Base-by-base conservation (phyloP, 2,797 vertebrate species). In the Pipistrellus kuhlii region DNA sequence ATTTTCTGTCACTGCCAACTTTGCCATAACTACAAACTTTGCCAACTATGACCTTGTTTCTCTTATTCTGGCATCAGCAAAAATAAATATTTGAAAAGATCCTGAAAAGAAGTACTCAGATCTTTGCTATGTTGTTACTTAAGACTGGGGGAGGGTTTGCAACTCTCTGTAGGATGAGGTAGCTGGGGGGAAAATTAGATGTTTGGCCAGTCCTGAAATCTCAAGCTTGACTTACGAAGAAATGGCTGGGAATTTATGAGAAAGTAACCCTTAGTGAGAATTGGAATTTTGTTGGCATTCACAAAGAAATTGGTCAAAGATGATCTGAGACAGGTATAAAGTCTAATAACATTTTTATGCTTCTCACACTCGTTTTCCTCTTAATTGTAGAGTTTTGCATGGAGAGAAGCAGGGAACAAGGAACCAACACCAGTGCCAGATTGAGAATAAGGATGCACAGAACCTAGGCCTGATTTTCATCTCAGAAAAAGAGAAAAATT, bases 141-240 rank as follows among this genome's bases (percentile, higher is more conserved):
- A 83, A 86, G 32, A 68, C 30, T 53, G 10, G 7, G 18, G 23
- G 14, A 90, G 23, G 23, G 64, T 66, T 27, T 71, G 32, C 15
- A 81, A 82, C 41, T 73, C 59, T 51, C 30, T n/a, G 84, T 6
- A 2, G 18, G 6, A 71, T 73, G 23, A 73, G 6, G 55, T 25
- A 57, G 12, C 9, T 90, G 11, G 48, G 41, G 82, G 88, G 10
- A 14, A 44, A 82, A 55, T 64, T 48, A 82, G 44, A 44, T 87
- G 48, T 12, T 66, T 88, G 30, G 51, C 3, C 30, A 82, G 82
- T 95, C 66, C 92, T 82, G 44, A 91, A 78, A 62, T 55, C 48
- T 75, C 44, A 55, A 18, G 11, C 32, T 73, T 73, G 32, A 38
- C 27, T 38, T 72, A 76, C 57, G 57, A 95, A 30, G 5, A 77